Base-by-base conservation (phyloP, 2,797 vertebrate genomes). In the Acanthurus leucopareius region DNA sequence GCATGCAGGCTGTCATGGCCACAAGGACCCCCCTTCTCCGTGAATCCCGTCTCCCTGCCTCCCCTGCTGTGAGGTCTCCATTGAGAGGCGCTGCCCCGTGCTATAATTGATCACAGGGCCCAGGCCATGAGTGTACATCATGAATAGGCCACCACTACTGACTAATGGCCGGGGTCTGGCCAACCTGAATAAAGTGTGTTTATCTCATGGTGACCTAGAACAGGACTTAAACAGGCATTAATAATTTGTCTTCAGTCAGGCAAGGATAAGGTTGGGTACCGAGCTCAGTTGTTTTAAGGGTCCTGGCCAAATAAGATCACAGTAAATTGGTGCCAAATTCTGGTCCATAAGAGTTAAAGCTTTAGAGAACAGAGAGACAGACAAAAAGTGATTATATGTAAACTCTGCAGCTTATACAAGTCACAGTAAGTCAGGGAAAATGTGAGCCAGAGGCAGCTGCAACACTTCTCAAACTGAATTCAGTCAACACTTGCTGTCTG, bases 201-300 rank as follows among this genome's bases (percentile, higher is more conserved):
- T 94, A 95, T 95, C 93, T 95, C 94, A 94, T 93, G 86, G 88
- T 93, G 94, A 95, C 95, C 95, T 94, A 93, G 92, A 94, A 94
- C 88, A 90, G 93, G 88, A 93, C 90, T 93, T 94, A 95, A 95
- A 94, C 91, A 94, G 89, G 90, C 94, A 73, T 92, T 86, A 94
- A 88, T 95, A 93, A 95, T 88, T 78, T 52, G 82, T 85, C 87
- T 88, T 78, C 84, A 90, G 84, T 89, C 80, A 80, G 73, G 77
- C 79, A 69, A 79, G 77, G 73, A 83, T 83, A 73, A 48, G 59
- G 66, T 42, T 42, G 40, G 40, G 40, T 42, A 42, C 40, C 11
- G 10, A 42, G 11, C 40, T 10, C 40, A 42, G 40, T 42, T 10
- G 9, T 42, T 42, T 42, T 42, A 42, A 42, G 40, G 10, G 11